Evolutionary conservation across 2,888 invertebrate species (phyloP).

Genomic region (Bombyx huttoni): DNA sequence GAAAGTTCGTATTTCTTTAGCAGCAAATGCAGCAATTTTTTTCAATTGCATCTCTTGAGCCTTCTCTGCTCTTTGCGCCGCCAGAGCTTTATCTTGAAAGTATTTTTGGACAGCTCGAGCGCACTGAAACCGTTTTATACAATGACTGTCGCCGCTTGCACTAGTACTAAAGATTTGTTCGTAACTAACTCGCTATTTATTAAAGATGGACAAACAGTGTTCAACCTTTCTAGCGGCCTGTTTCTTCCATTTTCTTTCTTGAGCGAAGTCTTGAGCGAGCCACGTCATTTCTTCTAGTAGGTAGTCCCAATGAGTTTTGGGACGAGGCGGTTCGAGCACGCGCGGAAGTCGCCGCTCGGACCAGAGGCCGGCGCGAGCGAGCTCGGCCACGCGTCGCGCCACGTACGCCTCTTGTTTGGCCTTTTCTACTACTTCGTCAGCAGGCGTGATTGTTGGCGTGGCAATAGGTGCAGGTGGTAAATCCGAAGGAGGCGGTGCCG

Average conservation of each 20-base stretch:
- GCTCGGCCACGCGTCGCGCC: slow-evolving; percentile 90
- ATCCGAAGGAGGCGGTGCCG: slow-evolving; percentile 70
- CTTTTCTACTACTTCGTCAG: slow-evolving; percentile 55
- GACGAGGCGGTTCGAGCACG: slow-evolving; percentile 89
- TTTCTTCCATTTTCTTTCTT: slow-evolving; percentile 98
- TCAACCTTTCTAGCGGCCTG: slow-evolving; percentile 89
- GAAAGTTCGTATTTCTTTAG: slow-evolving; percentile 94
- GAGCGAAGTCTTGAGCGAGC: slow-evolving; percentile 97
- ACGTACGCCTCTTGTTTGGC: slow-evolving; percentile 89
- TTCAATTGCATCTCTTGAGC: slow-evolving; percentile 90
- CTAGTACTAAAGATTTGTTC: too few relatives aligned
- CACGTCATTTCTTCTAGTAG: slow-evolving; percentile 98
- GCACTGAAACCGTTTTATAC: slow-evolving; percentile 64
- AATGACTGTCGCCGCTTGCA: too few relatives aligned
- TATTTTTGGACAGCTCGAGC: slow-evolving; percentile 92
- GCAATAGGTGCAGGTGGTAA: slow-evolving; percentile 81
- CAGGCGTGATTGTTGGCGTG: slow-evolving; percentile 54
- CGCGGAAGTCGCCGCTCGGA: slow-evolving; percentile 92
- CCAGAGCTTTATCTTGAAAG: slow-evolving; percentile 91
- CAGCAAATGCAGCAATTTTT: slow-evolving; percentile 90
- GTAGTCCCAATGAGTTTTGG: slow-evolving; percentile 98
- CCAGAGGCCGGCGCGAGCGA: slow-evolving; percentile 96
- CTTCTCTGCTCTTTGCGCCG: slow-evolving; percentile 91
- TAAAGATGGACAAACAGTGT: neutral
- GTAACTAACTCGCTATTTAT: neutral